Evolutionary conservation across 2,888 invertebrate genomes (phyloP).

Genomic region (Drosophila ochracea): DNA sequence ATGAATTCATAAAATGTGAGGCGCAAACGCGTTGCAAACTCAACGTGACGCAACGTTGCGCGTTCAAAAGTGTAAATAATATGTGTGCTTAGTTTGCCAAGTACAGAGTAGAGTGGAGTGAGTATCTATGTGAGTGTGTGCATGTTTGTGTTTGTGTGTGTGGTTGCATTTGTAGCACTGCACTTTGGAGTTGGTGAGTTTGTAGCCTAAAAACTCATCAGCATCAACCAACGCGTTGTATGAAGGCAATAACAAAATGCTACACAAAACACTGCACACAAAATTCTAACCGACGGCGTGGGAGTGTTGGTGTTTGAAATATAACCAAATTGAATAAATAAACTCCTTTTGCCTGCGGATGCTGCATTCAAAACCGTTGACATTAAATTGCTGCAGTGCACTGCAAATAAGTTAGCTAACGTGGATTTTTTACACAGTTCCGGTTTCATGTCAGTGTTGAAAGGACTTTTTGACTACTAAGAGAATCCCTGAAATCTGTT

Average conservation of each 20-base stretch:
- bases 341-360: constrained; percentile 42
- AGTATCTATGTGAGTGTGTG: constrained; percentile 8
- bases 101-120: constrained; percentile 21
- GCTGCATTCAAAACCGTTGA: constrained; percentile 53
- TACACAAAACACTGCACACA: constrained; percentile 19
- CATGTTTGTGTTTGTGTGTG: constrained; percentile 22
- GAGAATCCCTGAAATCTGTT: background rate
- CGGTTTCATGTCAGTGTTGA: background rate
- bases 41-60: constrained; percentile 74
- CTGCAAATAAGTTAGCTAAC: constrained; percentile 47
- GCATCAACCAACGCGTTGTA: constrained; percentile 23
- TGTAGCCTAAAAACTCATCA: constrained; percentile 42
- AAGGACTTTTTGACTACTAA: background rate
- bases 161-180: constrained; percentile 33
- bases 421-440: constrained; percentile 5
- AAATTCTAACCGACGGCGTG: constrained; percentile 2
- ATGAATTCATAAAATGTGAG: constrained; percentile 80
- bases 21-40: constrained; percentile 61
- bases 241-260: constrained; percentile 57
- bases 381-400: constrained; percentile 52
- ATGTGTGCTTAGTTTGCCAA: constrained; percentile 65
- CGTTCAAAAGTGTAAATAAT: constrained; percentile 81
- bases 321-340: constrained; percentile 54
- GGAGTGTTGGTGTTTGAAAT: constrained; percentile 4
- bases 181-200: constrained; percentile 25